These are phyloP conservation scores for Ommatoiulus sabulosus DNA, from an alignment of 2,888 invertebrate genomes.

Conservation along the genomic window DNA sequence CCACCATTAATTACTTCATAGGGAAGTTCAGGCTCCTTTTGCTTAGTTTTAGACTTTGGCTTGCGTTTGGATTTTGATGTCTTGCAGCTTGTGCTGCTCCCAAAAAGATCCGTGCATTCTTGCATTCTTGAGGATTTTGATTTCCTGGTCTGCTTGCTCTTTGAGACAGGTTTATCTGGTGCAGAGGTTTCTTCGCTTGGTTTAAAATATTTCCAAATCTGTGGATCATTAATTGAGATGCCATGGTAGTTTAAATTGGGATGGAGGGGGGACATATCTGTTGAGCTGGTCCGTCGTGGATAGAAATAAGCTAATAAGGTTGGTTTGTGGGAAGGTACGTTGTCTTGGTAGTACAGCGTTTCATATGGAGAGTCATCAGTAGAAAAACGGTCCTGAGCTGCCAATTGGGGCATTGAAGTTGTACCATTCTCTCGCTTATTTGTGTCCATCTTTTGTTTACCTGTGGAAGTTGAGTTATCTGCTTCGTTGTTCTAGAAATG, in stretches of 20 bases:
- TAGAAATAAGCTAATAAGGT: neutral
- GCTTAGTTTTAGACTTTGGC: constrained; percentile 42
- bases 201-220: constrained; percentile 20
- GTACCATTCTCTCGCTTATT: neutral
- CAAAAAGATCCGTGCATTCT: constrained; percentile 42
- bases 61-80: neutral
- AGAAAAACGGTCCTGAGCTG: constrained; percentile 2
- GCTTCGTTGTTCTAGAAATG: neutral
- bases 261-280: neutral
- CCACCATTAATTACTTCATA: constrained; percentile 48
- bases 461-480: neutral
- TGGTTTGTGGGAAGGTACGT: neutral
- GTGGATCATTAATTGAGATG: constrained; percentile 50
- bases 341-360: neutral
- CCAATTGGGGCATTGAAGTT: neutral
- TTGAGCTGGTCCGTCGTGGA: neutral
- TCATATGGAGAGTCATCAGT: neutral
- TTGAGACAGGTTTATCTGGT: neutral
- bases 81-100: neutral
- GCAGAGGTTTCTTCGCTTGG: neutral
- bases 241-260: neutral
- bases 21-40: neutral
- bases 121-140: neutral
- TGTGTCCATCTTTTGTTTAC: neutral
- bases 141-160: constrained; percentile 15